phyloP scores from a whole-genome alignment of 2,113 vertebrate species.

The Anoplopoma fimbria region DNA sequence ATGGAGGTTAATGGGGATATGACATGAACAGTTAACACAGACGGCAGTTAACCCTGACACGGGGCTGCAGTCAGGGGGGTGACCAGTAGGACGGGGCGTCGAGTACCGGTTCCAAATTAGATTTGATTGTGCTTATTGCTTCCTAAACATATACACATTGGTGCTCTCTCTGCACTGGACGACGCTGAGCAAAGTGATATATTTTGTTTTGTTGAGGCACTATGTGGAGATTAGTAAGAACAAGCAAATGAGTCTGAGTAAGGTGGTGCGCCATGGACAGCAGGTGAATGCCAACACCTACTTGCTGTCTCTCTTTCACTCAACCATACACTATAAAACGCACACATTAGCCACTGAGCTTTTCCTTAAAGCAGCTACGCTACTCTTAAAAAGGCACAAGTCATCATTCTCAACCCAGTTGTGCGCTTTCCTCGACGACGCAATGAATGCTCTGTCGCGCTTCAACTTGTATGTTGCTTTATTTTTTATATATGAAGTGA shows the following conservation, averaged over 20 bases:
- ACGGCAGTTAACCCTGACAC: conserved; percentile 80
- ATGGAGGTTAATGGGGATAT: conserved; percentile 83
- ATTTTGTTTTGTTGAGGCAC: not conserved
- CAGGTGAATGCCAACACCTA: too few relatives aligned
- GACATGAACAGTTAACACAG: conserved; percentile 83
- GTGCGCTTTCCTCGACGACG: too few relatives aligned
- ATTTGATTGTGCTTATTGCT: not conserved
- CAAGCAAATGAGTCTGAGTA: not conserved
- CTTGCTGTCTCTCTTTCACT: too few relatives aligned
- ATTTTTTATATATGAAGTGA: not conserved
- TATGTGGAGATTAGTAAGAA: not conserved
- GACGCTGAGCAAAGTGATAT: too few relatives aligned
- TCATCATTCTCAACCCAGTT: too few relatives aligned
- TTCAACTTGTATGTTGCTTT: too few relatives aligned
- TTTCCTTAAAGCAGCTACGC: too few relatives aligned
- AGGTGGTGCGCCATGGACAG: too few relatives aligned
- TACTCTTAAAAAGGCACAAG: too few relatives aligned
- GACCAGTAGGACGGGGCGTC: not conserved
- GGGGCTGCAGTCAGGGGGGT: conserved; percentile 33
- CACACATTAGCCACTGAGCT: too few relatives aligned
- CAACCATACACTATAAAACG: too few relatives aligned
- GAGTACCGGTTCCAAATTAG: not conserved
- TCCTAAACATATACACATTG: not conserved
- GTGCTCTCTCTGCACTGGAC: not conserved
- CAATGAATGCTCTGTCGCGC: too few relatives aligned